Conservation (phyloP, 2,797 vertebrate genomes). For the Diglossa cyanea region DNA sequence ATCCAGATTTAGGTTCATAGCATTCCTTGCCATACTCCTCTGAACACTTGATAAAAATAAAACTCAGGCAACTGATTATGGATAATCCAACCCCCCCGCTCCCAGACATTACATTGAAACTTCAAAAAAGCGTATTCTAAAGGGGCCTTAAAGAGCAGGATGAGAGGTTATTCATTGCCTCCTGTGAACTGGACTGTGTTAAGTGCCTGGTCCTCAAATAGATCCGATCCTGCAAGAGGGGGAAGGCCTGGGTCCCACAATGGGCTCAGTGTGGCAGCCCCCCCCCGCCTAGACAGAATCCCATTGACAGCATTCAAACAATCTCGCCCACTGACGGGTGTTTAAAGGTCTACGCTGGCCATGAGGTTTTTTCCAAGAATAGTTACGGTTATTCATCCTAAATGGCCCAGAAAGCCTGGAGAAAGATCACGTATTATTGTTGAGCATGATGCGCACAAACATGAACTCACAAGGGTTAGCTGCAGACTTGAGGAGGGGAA, state of each 20-base stretch:
- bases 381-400: slow-evolving; percentile 26
- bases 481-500: background rate
- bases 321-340: background rate
- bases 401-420: slow-evolving; percentile 40
- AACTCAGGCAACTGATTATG: background rate
- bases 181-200: slow-evolving; percentile 12
- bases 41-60: slow-evolving; percentile 46
- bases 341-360: slow-evolving; percentile 28
- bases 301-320: slow-evolving; percentile 37
- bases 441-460: background rate
- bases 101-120: slow-evolving; percentile 3
- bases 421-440: slow-evolving; percentile 32
- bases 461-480: background rate
- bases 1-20: slow-evolving; percentile 19
- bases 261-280: slow-evolving; percentile 42
- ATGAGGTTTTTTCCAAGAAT: slow-evolving; percentile 39
- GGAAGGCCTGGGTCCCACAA: slow-evolving; percentile 23
- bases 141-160: slow-evolving; percentile 23
- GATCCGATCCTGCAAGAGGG: slow-evolving; percentile 27
- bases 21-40: slow-evolving; percentile 18
- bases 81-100: background rate
- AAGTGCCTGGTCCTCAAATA: slow-evolving; percentile 34
- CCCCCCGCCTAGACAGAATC: slow-evolving; percentile 21
- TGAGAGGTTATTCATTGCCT: slow-evolving; percentile 59
- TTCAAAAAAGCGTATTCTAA: slow-evolving; percentile 19